These are phyloP conservation scores for Rhabdomys dilectus DNA, from an alignment of 2,113 vertebrate species.

Conservation along the genomic window DNA sequence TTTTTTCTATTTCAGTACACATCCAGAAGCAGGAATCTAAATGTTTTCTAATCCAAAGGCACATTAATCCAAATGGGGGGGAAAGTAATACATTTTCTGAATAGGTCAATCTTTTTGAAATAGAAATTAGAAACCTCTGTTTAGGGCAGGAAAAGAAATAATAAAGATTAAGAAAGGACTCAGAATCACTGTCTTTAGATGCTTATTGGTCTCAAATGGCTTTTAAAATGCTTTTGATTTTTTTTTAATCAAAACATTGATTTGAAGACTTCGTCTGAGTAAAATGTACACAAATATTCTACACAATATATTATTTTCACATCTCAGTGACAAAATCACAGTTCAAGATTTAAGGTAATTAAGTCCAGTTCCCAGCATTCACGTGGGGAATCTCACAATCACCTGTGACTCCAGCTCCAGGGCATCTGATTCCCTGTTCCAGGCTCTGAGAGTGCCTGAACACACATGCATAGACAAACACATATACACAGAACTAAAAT, in stretches of 20 bases:
- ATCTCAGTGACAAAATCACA: background rate
- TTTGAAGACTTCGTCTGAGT: background rate
- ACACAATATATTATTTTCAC: background rate
- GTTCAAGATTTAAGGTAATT: background rate
- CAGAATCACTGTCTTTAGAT: background rate
- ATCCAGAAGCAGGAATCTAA: background rate
- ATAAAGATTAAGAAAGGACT: background rate
- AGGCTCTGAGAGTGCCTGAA: background rate
- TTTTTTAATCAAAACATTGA: background rate
- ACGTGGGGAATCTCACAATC: background rate
- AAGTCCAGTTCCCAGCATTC: background rate
- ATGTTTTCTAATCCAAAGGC: slow-evolving; percentile 11
- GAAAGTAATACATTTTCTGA: background rate
- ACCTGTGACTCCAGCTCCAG: background rate
- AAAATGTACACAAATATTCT: background rate
- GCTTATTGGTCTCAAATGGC: background rate
- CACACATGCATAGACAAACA: too few relatives aligned
- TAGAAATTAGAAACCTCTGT: background rate
- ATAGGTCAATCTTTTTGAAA: background rate
- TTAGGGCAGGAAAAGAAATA: background rate
- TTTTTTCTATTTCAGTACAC: background rate
- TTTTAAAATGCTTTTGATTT: slow-evolving; percentile 9
- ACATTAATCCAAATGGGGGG: slow-evolving; percentile 14
- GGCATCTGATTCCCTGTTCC: background rate
- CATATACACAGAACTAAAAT: background rate